Conservation (phyloP, 2,113 vertebrate species). For the Psephotus haematonotus region DNA sequence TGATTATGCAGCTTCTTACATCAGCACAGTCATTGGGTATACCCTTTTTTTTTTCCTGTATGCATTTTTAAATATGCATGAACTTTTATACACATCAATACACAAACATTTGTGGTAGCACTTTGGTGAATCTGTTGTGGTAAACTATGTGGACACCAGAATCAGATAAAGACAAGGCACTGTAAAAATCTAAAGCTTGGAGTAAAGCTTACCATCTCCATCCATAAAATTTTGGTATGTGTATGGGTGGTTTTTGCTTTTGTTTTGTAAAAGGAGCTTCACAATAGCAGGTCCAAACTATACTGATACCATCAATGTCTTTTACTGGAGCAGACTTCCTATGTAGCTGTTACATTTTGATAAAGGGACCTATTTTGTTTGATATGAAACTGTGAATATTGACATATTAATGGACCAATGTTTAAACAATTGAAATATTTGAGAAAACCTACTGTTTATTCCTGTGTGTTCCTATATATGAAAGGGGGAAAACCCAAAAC, state of each 20-base stretch:
- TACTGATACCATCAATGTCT: background rate
- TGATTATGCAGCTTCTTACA: background rate
- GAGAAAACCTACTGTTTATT: background rate
- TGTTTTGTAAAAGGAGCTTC: background rate
- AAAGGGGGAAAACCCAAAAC: fast-evolving
- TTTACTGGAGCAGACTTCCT: background rate
- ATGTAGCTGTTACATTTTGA: background rate
- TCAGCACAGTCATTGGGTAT: background rate
- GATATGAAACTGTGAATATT: background rate
- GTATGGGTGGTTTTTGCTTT: background rate
- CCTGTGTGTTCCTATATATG: background rate
- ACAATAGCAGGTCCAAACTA: background rate
- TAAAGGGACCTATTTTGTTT: background rate
- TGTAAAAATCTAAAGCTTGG: background rate
- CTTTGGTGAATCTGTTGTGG: background rate
- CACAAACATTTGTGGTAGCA: background rate
- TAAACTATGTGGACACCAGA: background rate
- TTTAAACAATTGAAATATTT: background rate
- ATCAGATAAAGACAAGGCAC: background rate
- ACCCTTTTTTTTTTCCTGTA: background rate
- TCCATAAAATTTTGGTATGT: background rate
- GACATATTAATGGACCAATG: background rate
- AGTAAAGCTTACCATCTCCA: background rate
- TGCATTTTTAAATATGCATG: background rate
- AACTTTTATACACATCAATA: background rate